These are phyloP conservation scores for Diachasma alloeum DNA, from an alignment of 1,140 invertebrate species.

Conservation along the genomic window DNA sequence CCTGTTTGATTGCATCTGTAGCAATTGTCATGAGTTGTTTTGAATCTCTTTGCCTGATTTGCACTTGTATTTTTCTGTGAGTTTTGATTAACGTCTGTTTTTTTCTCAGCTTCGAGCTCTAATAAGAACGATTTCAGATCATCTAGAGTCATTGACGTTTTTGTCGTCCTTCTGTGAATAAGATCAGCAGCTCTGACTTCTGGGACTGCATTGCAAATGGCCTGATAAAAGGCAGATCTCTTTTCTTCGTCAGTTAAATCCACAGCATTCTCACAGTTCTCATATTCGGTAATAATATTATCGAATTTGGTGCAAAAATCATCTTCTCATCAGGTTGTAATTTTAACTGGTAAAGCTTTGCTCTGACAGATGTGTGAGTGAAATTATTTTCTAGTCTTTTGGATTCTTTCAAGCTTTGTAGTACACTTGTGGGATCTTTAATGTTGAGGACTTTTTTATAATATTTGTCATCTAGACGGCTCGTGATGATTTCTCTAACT, in stretches of 20 bases:
- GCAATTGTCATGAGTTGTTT: constrained; percentile 11
- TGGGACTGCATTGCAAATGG: constrained; percentile 28
- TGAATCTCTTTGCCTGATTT: not conserved
- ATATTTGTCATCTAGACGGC: constrained; percentile 37
- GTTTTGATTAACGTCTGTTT: constrained; percentile 4
- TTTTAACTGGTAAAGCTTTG: constrained; percentile 32
- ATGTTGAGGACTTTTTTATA: constrained; percentile 37
- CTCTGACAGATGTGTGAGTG: constrained; percentile 37
- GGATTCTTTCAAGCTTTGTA: constrained; percentile 33
- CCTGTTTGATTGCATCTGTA: constrained; percentile 27
- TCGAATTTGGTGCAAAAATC: constrained; percentile 37
- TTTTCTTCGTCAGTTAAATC: constrained; percentile 38
- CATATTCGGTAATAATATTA: constrained; percentile 35
- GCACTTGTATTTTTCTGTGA: constrained; percentile 1
- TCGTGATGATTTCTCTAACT: constrained; percentile 39
- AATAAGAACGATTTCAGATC: constrained; percentile 28
- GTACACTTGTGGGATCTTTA: constrained; percentile 34
- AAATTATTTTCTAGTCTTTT: constrained; percentile 32
- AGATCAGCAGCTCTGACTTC: constrained; percentile 32
- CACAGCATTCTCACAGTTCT: constrained; percentile 33
- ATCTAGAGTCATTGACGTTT: constrained; percentile 26
- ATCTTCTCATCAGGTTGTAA: constrained; percentile 30
- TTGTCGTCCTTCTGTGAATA: not conserved
- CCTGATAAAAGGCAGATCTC: constrained; percentile 39
- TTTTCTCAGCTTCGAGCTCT: constrained; percentile 29